phyloP scores from a whole-genome alignment of 2,113 vertebrate species.

The Channa maculata region DNA sequence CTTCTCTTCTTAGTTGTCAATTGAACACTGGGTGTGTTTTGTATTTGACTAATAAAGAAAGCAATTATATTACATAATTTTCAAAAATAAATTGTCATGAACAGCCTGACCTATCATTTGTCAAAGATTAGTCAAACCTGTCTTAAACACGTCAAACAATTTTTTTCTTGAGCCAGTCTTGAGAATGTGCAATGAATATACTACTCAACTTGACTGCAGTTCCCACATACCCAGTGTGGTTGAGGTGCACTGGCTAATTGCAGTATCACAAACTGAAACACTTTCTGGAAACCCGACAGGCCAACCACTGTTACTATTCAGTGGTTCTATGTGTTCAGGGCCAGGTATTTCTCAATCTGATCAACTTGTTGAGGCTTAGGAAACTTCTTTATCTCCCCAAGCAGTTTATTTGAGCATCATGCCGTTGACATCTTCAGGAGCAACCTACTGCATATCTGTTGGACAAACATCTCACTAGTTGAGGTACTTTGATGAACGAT shows the following conservation, averaged over 20 bases:
- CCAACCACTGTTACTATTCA: neutral
- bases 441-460: neutral
- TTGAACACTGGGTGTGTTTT: too few relatives aligned
- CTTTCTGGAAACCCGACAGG: neutral
- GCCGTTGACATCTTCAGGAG: slow-evolving; percentile 1
- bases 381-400: too few relatives aligned
- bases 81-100: too few relatives aligned
- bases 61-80: too few relatives aligned
- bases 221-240: neutral
- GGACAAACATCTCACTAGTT: too few relatives aligned
- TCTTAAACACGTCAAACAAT: too few relatives aligned
- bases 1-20: too few relatives aligned
- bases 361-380: neutral
- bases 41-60: too few relatives aligned
- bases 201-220: neutral
- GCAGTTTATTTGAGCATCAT: slow-evolving; percentile 12
- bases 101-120: neutral
- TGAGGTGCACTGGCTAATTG: neutral
- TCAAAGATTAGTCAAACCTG: too few relatives aligned
- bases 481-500: too few relatives aligned
- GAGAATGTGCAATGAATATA: neutral
- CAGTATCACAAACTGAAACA: neutral
- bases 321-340: neutral
- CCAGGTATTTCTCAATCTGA: neutral
- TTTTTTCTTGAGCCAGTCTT: too few relatives aligned